Percentiles rank a stretch among this genome's conserved stretches.
Evolutionary conservation across 2,888 invertebrate species (phyloP).

Genomic region (Strigamia transsilvanica): DNA sequence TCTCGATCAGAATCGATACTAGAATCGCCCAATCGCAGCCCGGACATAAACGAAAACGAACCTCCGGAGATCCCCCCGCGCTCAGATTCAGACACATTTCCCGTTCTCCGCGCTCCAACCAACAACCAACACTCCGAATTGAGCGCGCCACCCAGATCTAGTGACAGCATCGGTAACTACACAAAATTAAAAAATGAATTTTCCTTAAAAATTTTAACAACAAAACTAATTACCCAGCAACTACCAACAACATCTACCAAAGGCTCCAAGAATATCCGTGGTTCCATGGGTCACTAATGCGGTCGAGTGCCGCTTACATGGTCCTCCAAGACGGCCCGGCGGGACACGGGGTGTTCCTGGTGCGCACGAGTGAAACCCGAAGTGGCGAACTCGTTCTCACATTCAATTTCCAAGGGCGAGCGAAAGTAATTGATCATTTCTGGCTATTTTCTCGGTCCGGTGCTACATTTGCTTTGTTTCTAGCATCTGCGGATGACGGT

Average conservation of each 20-base stretch:
- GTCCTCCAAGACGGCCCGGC: slow-evolving; percentile 86
- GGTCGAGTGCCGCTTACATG: slow-evolving; percentile 89
- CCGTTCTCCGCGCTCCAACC: slow-evolving; percentile 48
- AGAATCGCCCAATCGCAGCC: slow-evolving; percentile 56
- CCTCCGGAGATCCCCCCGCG: slow-evolving; percentile 86
- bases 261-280: slow-evolving; percentile 87
- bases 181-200: background rate
- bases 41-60: slow-evolving; percentile 60
- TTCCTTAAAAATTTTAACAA: background rate
- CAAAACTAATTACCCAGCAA: background rate
- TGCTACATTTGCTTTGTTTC: slow-evolving; percentile 54
- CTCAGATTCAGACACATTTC: slow-evolving; percentile 60
- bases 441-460: no score
- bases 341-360: slow-evolving; percentile 93
- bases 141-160: slow-evolving; percentile 68
- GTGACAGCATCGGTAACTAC: slow-evolving; percentile 62
- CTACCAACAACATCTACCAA: slow-evolving; percentile 72
- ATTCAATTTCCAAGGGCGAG: slow-evolving; percentile 91
- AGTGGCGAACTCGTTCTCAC: slow-evolving; percentile 97
- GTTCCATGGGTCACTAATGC: slow-evolving; percentile 96
- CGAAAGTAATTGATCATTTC: slow-evolving; percentile 66
- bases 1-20: slow-evolving; percentile 55
- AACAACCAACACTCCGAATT: slow-evolving; percentile 53
- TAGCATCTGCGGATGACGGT: slow-evolving; percentile 95
- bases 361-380: slow-evolving; percentile 94